phyloP scores from a whole-genome alignment of 2,113 vertebrate species.

The Trichomycterus rosablanca region DNA sequence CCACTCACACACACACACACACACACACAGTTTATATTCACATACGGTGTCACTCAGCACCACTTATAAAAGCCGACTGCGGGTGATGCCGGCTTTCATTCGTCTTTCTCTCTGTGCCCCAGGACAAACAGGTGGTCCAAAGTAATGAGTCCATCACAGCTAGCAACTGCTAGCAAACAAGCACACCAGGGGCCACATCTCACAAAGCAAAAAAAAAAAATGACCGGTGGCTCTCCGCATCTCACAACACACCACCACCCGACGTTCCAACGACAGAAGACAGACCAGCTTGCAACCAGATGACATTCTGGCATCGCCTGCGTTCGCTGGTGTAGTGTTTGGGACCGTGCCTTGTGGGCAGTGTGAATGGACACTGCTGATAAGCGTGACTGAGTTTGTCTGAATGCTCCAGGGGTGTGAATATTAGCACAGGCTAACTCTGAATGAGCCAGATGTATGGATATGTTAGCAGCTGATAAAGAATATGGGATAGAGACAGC shows the following conservation, averaged over 20 bases:
- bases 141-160: conserved; percentile 70
- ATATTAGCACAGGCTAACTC: conserved; percentile 38
- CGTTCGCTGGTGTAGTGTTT: conserved; percentile 6
- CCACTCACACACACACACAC: conserved; percentile 5
- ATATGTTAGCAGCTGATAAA: conserved; percentile 25
- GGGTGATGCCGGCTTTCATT: conserved; percentile 16
- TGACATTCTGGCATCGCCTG: conserved; percentile 1
- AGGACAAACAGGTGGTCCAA: conserved; percentile 71
- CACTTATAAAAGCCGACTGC: conserved; percentile 33
- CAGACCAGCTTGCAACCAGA: neutral
- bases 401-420: neutral
- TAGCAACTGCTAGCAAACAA: conserved; percentile 59
- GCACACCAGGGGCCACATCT: conserved; percentile 52
- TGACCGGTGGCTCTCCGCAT: neutral
- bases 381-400: conserved; percentile 19
- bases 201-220: conserved; percentile 29
- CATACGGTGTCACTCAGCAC: conserved; percentile 25
- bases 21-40: conserved; percentile 21
- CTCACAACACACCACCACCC: neutral
- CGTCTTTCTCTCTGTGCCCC: conserved; percentile 45
- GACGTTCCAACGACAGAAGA: conserved; percentile 8
- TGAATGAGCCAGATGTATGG: conserved; percentile 45
- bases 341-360: neutral
- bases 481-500: conserved; percentile 59
- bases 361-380: conserved; percentile 11